Percentiles rank a stretch among this genome's conserved stretches.
Evolutionary conservation across 1,140 invertebrate genomes (phyloP).

Genomic region (Hypothenemus hampei): DNA sequence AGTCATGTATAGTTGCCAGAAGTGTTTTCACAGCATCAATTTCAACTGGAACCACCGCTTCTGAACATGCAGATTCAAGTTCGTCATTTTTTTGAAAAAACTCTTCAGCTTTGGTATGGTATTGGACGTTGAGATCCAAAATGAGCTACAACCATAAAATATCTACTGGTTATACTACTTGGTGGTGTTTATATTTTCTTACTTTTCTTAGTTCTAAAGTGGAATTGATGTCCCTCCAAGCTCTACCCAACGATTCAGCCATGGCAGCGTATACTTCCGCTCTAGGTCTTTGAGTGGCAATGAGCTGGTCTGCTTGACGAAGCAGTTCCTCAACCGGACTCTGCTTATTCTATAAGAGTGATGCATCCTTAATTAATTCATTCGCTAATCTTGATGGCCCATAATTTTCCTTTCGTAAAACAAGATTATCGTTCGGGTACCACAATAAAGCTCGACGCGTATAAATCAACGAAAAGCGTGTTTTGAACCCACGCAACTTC

Average conservation of each 20-base stretch:
- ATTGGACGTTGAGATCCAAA: constrained; percentile 68
- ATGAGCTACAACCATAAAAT: constrained; percentile 49
- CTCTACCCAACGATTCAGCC: constrained; percentile 81
- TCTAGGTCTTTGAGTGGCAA: constrained; percentile 69
- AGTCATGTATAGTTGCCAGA: constrained; percentile 58
- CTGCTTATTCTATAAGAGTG: constrained; percentile 70
- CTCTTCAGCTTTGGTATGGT: constrained; percentile 65
- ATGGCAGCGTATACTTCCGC: constrained; percentile 84
- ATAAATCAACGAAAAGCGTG: constrained; percentile 5
- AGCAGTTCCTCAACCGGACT: constrained; percentile 86
- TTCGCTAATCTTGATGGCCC: background rate
- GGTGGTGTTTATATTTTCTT: background rate
- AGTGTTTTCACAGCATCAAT: constrained; percentile 62
- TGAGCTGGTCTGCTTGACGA: constrained; percentile 76
- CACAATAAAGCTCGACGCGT: constrained; percentile 4
- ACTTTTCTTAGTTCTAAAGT: constrained; percentile 69
- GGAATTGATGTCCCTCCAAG: constrained; percentile 83
- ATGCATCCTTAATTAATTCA: background rate
- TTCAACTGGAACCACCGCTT: constrained; percentile 60
- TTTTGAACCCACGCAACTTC: constrained; percentile 7
- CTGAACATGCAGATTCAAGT: constrained; percentile 61
- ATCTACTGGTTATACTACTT: background rate
- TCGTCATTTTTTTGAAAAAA: constrained; percentile 65
- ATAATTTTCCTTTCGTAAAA: background rate
- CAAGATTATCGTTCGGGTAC: background rate